Evolutionary conservation across 2,113 vertebrate genomes (phyloP), one percentile per base, ranked within the genome.

Genomic region (Propithecus coquereli): DNA sequence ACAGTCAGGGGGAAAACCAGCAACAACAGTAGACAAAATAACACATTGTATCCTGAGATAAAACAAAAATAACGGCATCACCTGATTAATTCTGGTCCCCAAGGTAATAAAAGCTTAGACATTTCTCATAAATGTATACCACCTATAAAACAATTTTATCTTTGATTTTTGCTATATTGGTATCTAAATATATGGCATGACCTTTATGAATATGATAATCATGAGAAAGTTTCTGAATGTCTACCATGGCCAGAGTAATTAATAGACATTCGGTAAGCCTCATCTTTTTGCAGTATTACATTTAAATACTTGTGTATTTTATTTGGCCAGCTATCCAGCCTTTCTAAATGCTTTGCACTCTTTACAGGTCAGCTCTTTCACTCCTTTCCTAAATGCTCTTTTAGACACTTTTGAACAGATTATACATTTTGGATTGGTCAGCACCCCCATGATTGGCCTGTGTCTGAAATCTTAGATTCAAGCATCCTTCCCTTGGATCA

Each of bases 161-260:
- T 96, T 57, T 66, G 3, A 81, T 52, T 92, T 92, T 95, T 87
- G 10, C 18, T 73, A 27, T 47, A 27, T 40, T 84, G 45, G 43
- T 90, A 16, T 73, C 45, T 92, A 27, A 82, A 91, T 94, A 23
- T 23, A 87, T 27, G 5, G n/a, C 17, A 23, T 89, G 59, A 95
- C 10, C 80, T 90, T 92, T 80, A 71, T 22, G 17, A 88, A 81
- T 52, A 92, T 16, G 5, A 50, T 50, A 73, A 88, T 50, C 6
- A n/a, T 14, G 18, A 16, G 30, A 57, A 80, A 54, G 4, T 61
- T 92, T 65, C 34, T 87, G 34, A 23, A 54, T 47, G 22, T 27
- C 57, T 94, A 54, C 37, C 23, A 74, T 2, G 2, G 95, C 30
- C 43, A 63, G 8, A 52, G 61, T 54, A 86, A 32, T 18, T 54